Evolutionary conservation across 2,888 invertebrate genomes (phyloP).

Genomic region (Drosophila rellima): DNA sequence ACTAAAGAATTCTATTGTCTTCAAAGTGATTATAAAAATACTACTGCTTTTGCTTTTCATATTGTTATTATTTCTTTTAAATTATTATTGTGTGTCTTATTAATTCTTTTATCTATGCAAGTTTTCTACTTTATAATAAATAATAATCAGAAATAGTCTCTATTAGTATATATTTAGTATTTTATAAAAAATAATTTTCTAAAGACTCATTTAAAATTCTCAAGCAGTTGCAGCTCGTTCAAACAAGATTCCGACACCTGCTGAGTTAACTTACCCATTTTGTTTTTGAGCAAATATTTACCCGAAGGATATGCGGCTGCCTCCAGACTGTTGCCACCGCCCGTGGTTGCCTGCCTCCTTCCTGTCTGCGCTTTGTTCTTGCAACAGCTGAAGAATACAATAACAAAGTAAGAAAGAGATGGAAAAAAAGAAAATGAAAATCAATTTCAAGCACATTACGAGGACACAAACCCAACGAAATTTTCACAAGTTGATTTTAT

Average conservation of each 20-base stretch:
- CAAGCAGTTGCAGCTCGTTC: constrained; percentile 21
- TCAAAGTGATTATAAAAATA: no score
- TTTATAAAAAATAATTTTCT: neutral
- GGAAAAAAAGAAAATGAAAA: constrained; percentile 49
- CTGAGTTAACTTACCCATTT: constrained; percentile 16
- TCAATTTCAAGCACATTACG: constrained; percentile 76
- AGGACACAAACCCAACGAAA: constrained; percentile 43
- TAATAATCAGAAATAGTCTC: no score
- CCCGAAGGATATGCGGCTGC: constrained; percentile 37
- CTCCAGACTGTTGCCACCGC: neutral
- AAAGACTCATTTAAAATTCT: neutral
- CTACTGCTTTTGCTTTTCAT: no score
- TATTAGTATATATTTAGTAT: neutral
- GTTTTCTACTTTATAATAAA: no score
- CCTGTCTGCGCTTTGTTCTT: constrained; percentile 24
- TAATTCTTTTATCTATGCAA: no score
- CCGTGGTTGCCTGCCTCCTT: constrained; percentile 2
- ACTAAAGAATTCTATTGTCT: no score
- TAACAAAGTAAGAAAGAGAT: neutral
- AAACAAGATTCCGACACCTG: constrained; percentile 59
- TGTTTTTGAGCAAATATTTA: constrained; percentile 70
- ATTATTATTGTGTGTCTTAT: no score
- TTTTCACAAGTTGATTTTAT: constrained; percentile 73
- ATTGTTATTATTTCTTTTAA: no score
- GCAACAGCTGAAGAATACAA: constrained; percentile 10